These are phyloP conservation scores for Mastomys coucha DNA, from an alignment of 2,113 vertebrate species.

Conservation along the genomic window DNA sequence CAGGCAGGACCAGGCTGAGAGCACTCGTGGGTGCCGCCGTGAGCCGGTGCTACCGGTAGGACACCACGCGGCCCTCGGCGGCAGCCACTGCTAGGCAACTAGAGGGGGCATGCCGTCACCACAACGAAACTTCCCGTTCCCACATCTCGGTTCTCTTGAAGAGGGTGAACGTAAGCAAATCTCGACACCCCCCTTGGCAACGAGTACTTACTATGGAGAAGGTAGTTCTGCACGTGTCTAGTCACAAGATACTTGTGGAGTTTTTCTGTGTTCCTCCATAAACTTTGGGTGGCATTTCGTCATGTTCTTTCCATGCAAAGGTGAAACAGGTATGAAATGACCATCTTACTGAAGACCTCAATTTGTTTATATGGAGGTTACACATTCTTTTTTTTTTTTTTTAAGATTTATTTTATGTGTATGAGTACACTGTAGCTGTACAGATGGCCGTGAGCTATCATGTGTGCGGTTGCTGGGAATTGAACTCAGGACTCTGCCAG, in stretches of 20 bases:
- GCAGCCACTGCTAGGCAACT: constrained; percentile 62
- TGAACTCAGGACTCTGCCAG: too few species aligned
- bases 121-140: background rate
- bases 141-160: background rate
- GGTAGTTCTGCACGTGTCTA: constrained; percentile 66
- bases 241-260: background rate
- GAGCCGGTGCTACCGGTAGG: background rate
- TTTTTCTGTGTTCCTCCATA: background rate
- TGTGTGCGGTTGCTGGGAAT: too few species aligned
- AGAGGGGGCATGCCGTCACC: background rate
- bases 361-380: background rate
- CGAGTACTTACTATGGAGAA: background rate
- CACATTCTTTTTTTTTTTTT: background rate
- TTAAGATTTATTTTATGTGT: too few species aligned
- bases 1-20: background rate
- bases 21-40: background rate
- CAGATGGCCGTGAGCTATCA: too few species aligned
- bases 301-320: background rate
- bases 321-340: background rate
- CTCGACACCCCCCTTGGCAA: background rate
- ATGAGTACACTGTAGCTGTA: too few species aligned
- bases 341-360: background rate
- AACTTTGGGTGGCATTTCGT: constrained; percentile 10
- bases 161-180: background rate
- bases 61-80: constrained; percentile 63